Evolutionary conservation across 1,140 invertebrate species (phyloP).

Genomic region (Zaprionus gabonicus): DNA sequence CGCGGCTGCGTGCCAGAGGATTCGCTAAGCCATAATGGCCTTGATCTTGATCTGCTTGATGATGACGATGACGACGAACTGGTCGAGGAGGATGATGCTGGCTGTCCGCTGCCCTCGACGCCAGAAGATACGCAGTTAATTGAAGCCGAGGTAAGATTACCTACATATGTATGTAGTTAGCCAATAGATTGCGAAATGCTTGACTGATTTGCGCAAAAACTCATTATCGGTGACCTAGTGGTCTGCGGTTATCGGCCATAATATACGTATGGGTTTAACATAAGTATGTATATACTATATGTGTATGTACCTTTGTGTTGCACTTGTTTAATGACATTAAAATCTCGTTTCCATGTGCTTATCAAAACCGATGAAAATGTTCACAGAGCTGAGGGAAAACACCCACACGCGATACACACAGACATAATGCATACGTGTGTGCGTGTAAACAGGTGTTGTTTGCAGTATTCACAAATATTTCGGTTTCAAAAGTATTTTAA

Average conservation of each 20-base stretch:
- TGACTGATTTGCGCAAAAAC: conserved; percentile 32
- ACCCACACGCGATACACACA: not conserved
- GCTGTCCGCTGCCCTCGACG: conserved; percentile 93
- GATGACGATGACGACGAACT: conserved; percentile 80
- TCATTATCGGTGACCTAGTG: conserved; percentile 59
- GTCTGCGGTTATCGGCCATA: conserved; percentile 44
- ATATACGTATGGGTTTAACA: not conserved
- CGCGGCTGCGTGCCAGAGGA: conserved; percentile 76
- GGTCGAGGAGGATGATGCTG: conserved; percentile 91
- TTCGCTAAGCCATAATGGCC: conserved; percentile 62
- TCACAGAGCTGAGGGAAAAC: not conserved
- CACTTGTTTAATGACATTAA: conserved; percentile 39
- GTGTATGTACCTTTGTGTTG: not conserved
- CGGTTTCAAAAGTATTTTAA: conserved; percentile 37
- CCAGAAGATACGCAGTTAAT: conserved; percentile 93
- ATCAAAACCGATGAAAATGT: conserved; percentile 42
- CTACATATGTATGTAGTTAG: not conserved
- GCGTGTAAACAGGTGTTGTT: conserved; percentile 3
- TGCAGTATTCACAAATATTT: conserved; percentile 16
- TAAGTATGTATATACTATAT: not conserved
- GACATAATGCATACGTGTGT: not conserved
- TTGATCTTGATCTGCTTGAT: conserved; percentile 70
- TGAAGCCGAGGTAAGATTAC: conserved; percentile 88
- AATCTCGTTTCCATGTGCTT: conserved; percentile 43
- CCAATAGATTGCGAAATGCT: conserved; percentile 13